A percentile compares a stretch with the other conserved stretches of the same genome.
phyloP scores from a whole-genome alignment of 2,888 invertebrate species.

The Phania funesta region DNA sequence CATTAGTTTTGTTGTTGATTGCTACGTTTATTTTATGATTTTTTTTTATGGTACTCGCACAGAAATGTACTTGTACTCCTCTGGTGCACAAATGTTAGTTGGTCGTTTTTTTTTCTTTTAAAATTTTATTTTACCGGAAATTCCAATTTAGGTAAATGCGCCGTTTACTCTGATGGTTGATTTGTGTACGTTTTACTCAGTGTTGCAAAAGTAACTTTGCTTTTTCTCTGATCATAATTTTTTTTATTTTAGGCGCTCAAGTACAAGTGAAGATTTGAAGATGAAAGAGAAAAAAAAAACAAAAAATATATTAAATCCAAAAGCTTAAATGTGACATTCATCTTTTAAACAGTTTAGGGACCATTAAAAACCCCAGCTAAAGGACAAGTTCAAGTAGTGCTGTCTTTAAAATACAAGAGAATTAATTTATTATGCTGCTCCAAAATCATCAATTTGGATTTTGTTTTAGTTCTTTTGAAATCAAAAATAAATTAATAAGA shows the following conservation, averaged over 20 bases:
- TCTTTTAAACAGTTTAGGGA: conserved; percentile 47
- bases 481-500: conserved; percentile 29
- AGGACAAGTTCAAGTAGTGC: conserved; percentile 75
- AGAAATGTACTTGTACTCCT: conserved; percentile 6
- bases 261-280: conserved; percentile 41
- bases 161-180: conserved; percentile 70
- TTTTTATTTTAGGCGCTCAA: conserved; percentile 53
- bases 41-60: conserved; percentile 45
- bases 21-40: conserved; percentile 49
- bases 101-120: conserved; percentile 72
- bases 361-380: conserved; percentile 46
- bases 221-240: conserved; percentile 22
- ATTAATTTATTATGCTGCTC: conserved; percentile 5
- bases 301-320: conserved; percentile 5
- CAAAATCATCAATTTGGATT: conserved; percentile 22
- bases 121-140: conserved; percentile 77
- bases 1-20: conserved; percentile 64
- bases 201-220: conserved; percentile 52
- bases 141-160: conserved; percentile 80
- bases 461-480: conserved; percentile 2
- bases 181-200: conserved; percentile 50
- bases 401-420: conserved; percentile 6
- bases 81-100: conserved; percentile 23
- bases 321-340: conserved; percentile 63
- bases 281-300: conserved; percentile 69